Evolutionary conservation across 2,113 vertebrate genomes (phyloP).

Genomic region (Epinephelus moara): DNA sequence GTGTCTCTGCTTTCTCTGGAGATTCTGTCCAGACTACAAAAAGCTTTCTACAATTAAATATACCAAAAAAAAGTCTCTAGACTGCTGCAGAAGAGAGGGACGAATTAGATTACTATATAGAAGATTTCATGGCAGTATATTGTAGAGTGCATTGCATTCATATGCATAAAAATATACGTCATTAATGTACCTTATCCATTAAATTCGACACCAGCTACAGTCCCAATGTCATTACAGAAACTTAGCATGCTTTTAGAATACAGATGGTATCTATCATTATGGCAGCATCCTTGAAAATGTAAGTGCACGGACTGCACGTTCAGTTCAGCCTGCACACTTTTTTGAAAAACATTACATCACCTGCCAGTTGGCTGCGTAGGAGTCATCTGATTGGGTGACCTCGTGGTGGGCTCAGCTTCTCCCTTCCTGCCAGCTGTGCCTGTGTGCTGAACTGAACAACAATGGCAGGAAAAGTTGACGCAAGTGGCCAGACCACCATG

Average conservation of each 20-base stretch:
- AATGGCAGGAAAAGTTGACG: constrained; percentile 82
- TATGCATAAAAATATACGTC: not conserved
- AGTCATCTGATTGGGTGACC: constrained; percentile 62
- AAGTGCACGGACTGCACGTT: not conserved
- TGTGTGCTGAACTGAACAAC: constrained; percentile 53
- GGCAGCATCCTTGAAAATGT: not conserved
- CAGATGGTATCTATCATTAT: not conserved
- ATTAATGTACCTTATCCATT: not conserved
- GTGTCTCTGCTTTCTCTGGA: constrained; percentile 17
- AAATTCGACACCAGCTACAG: not conserved
- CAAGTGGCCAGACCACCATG: constrained; percentile 43
- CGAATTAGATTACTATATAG: not conserved
- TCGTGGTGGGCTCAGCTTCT: constrained; percentile 40
- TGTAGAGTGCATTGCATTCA: not conserved
- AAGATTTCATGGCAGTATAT: not conserved
- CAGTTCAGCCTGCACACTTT: constrained; percentile 19
- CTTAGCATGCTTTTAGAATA: not conserved
- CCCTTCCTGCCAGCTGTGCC: constrained; percentile 78
- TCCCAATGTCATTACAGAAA: not conserved
- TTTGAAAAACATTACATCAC: constrained; percentile 59
- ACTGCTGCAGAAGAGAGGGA: not conserved
- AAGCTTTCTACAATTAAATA: not conserved
- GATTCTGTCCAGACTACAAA: constrained; percentile 22
- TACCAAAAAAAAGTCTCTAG: not conserved
- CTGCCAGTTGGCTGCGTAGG: constrained; percentile 15